Evolutionary conservation across 2,113 vertebrate species (phyloP).

Genomic region (Balaeniceps rex): DNA sequence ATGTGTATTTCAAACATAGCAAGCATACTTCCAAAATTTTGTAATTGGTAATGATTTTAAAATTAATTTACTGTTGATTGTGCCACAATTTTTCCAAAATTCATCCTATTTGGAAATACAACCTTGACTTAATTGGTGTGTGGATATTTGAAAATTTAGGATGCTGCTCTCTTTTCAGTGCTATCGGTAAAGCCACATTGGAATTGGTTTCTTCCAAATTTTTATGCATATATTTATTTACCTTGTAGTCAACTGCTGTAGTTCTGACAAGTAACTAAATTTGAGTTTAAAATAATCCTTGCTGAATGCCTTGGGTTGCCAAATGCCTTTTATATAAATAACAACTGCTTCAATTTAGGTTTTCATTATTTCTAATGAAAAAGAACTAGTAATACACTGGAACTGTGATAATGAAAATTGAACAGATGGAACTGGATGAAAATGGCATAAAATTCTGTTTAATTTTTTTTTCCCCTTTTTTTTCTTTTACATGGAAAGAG

Average conservation of each 20-base stretch:
- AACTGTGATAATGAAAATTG: background rate
- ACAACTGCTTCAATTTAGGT: background rate
- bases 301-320: background rate
- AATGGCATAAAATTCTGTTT: background rate
- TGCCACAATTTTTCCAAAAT: background rate
- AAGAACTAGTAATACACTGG: background rate
- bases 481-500: background rate
- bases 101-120: background rate
- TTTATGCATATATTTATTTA: background rate
- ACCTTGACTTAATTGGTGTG: background rate
- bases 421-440: background rate
- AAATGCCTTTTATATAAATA: background rate
- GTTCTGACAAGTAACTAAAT: background rate
- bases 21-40: background rate
- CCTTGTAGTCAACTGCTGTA: background rate
- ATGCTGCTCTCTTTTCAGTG: background rate
- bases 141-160: background rate
- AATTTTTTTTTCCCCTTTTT: background rate
- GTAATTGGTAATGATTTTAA: background rate
- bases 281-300: background rate
- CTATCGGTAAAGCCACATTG: background rate
- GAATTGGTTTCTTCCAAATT: background rate
- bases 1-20: background rate
- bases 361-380: slow-evolving; percentile 9
- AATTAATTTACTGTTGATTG: background rate